phyloP scores from a whole-genome alignment of 2,888 invertebrate genomes.

The Drosophila peninsularis region DNA sequence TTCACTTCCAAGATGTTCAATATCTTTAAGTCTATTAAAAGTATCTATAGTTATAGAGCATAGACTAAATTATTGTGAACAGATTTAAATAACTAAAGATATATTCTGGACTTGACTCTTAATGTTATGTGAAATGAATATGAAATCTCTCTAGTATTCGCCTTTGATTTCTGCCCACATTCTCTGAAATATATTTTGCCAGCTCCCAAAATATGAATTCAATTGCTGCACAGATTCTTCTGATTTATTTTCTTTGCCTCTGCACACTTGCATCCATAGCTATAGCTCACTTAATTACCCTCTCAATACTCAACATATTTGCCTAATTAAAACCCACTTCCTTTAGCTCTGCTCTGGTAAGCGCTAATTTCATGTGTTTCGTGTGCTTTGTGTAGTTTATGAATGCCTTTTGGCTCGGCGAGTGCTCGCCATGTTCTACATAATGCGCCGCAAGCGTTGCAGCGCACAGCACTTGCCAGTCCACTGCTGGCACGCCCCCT shows the following conservation, averaged over 20 bases:
- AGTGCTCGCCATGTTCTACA: conserved; percentile 18
- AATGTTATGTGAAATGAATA: too few species aligned
- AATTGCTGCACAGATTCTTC: background rate
- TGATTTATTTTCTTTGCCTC: background rate
- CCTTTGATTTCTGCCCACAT: too few species aligned
- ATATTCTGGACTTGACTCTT: too few species aligned
- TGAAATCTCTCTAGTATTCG: too few species aligned
- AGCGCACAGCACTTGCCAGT: conserved; percentile 6
- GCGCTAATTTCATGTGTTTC: background rate
- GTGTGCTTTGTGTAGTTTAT: conserved; percentile 1
- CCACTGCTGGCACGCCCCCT: background rate
- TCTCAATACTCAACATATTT: background rate
- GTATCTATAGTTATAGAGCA: too few species aligned
- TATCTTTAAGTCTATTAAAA: too few species aligned
- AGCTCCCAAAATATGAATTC: too few species aligned
- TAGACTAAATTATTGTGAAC: too few species aligned
- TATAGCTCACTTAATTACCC: background rate
- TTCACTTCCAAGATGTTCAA: too few species aligned
- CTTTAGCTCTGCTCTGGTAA: background rate
- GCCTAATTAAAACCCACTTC: background rate
- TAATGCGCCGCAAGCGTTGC: conserved; percentile 14
- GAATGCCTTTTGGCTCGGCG: conserved; percentile 12
- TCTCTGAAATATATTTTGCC: background rate
- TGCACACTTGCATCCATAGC: background rate
- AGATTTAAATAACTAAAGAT: too few species aligned